Evolutionary conservation across 2,888 invertebrate species (phyloP).

Genomic region (Leucoptera coffeella): DNA sequence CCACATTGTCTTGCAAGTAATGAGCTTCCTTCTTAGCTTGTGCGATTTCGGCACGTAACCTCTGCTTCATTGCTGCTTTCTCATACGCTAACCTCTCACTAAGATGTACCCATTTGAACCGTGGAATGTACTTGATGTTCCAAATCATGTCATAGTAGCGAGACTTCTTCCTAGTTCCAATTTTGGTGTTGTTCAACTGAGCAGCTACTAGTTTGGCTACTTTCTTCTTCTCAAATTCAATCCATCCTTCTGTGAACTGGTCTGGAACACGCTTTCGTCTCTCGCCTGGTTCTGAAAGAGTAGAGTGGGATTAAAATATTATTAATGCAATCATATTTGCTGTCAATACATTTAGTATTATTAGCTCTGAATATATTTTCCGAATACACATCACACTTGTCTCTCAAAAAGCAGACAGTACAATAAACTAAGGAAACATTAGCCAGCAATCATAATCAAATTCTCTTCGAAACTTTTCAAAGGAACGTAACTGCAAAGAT

Average conservation of each 20-base stretch:
- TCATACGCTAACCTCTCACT: conserved; percentile 92
- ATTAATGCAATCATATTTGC: too few relatives aligned
- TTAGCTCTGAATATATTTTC: too few relatives aligned
- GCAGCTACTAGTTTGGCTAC: conserved; percentile 82
- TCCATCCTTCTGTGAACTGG: conserved; percentile 89
- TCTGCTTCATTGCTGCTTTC: conserved; percentile 80
- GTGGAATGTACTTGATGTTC: conserved; percentile 93
- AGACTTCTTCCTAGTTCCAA: conserved; percentile 79
- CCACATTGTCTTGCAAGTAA: conserved; percentile 78
- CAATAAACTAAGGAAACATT: not conserved
- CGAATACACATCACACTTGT: too few relatives aligned
- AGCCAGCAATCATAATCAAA: not conserved
- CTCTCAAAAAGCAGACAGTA: too few relatives aligned
- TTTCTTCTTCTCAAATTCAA: conserved; percentile 86
- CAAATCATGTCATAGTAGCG: conserved; percentile 87
- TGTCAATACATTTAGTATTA: too few relatives aligned
- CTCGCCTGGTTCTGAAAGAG: conserved; percentile 35
- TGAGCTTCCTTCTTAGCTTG: conserved; percentile 88
- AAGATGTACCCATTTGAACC: conserved; percentile 95
- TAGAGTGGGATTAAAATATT: too few relatives aligned
- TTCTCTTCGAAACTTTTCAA: not conserved
- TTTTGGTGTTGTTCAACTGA: conserved; percentile 79
- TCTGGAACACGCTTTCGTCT: conserved; percentile 52
- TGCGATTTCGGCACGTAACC: conserved; percentile 78
- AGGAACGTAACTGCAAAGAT: not conserved